phyloP scores from a whole-genome alignment of 2,113 vertebrate genomes.

The Astur gentilis region DNA sequence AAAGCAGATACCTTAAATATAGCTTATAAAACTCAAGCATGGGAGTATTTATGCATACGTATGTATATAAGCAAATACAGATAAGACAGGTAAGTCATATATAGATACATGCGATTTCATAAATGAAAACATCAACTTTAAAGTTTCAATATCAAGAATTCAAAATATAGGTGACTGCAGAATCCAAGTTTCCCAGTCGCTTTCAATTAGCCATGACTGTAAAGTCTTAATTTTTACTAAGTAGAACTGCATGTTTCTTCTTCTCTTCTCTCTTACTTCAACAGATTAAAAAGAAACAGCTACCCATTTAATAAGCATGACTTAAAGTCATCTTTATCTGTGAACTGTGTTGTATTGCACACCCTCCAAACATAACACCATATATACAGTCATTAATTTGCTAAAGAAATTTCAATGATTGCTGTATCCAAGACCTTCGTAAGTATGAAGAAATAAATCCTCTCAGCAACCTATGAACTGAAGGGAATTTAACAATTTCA shows the following conservation, averaged over 20 bases:
- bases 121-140: neutral
- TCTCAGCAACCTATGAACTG: neutral
- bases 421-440: neutral
- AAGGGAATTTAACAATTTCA: neutral
- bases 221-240: neutral
- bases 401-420: neutral
- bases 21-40: neutral
- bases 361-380: neutral
- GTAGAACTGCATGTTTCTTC: neutral
- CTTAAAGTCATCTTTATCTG: neutral
- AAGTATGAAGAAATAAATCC: neutral
- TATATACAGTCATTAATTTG: neutral
- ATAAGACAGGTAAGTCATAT: neutral
- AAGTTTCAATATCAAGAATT: neutral
- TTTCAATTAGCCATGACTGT: neutral
- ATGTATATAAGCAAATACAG: neutral
- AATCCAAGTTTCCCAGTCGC: neutral
- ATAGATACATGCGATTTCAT: neutral
- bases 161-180: neutral
- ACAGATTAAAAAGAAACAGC: neutral
- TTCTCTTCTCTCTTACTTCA: neutral
- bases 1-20: neutral
- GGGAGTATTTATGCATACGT: neutral
- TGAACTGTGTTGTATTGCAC: neutral
- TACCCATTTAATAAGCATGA: neutral